Evolutionary conservation across 2,113 vertebrate genomes (phyloP), one percentile per base, ranked within the genome.

Genomic region (Notiomystis cincta): DNA sequence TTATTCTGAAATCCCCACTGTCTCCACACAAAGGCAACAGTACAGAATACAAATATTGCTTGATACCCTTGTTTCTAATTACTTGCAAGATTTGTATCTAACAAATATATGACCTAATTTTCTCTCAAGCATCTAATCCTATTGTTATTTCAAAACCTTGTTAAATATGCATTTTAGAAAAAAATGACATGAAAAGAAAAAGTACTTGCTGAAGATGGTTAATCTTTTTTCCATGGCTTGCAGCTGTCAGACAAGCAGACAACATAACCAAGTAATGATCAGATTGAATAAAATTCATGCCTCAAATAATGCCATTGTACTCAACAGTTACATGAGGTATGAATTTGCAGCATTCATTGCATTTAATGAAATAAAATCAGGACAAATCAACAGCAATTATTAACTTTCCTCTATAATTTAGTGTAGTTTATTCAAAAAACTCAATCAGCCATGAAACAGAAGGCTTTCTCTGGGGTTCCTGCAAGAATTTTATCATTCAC

Each of bases 71-170:
- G 88, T 81, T 95, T 92, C 92, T 95, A 94, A 94, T 96, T 94
- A 89, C 88, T 94, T 86, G 72, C 1, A 14, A 92, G 93, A 93
- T 94, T 90, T 93, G 56, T 87, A 87, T 92, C 93, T 95, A 78
- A 82, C 62, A 77, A 94, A 96, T 94, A 94, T 88, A 95, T 78
- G 93, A 97, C 93, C 95, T 96, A 94, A 88, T 96, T 96, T 96
- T 96, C 71, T 90, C 72, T 90, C 72, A 77, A 92, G 51, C 67
- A 83, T 87, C 92, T 92, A 77, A 96, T 88, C 67, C 85, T 93
- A 64, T 90, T 96, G 89, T 95, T 95, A 73, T 93, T 95, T 89
- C 58, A 87, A 87, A 95, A 93, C 67, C 82, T 86, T 93, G 45
- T 90, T 66, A 96, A 92, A 86, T 88, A 92, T 75, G 80, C 90